Evolutionary conservation across 2,797 vertebrate species (phyloP), one percentile per base, ranked within the genome.

Genomic region (Poeciliopsis presidionis): DNA sequence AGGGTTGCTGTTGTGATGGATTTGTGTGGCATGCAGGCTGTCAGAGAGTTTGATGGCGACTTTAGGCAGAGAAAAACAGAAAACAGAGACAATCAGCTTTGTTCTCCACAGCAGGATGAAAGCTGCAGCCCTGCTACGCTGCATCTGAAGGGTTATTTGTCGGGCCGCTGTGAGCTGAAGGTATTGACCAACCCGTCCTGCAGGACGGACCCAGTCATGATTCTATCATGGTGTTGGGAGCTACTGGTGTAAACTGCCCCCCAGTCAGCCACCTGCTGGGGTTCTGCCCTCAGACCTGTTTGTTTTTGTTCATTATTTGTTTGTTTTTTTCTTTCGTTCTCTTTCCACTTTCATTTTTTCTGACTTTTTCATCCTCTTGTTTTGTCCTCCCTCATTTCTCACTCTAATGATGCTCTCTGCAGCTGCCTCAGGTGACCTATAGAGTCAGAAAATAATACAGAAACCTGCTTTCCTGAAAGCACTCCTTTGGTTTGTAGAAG

Each of bases 201-300:
- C 83, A 86, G 77, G 47, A 74, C 43, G 76, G 74, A 76, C 55
- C 73, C 73, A 74, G 18, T 80, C 76, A 84, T 78, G 72, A 81
- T 86, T 89, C 77, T 74, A 81, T 86, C 77, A 84, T 84, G 84
- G 81, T 85, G 84, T 89, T 84, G 83, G 85, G 87, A 86, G 82
- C 79, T 85, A 74, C 75, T 78, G 72, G 78, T 81, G 73, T 74
- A 89, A 78, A 39, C 73, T 83, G 25, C 75, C 86, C 85, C 87
- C 76, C 77, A 92, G 88, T 82, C 88, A 87, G 81, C 83, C 87
- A 84, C 88, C 87, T 91, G 88, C 87, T 90, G 89, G 81, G 87
- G 80, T 86, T 79, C 75, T 79, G 71, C 84, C 71, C 71, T 33
- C 18, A 76, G 67, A 76, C 76, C 53, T 41, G 30, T 57, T 47